Evolutionary conservation across 2,888 invertebrate genomes (phyloP), one percentile per base, ranked within the genome.

Genomic region (Liodrosophila aerea): DNA sequence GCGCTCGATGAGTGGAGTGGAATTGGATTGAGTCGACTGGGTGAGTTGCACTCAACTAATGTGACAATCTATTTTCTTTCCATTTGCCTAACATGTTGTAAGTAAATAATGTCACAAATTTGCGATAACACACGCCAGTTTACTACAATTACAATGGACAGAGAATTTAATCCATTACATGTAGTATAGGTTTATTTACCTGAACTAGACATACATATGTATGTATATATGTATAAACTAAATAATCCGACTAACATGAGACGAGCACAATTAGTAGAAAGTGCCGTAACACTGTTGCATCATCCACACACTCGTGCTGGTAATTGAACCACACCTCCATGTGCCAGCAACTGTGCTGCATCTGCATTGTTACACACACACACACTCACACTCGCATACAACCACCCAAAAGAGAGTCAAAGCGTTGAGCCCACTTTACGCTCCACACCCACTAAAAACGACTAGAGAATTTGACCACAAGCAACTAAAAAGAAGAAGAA

Each of bases 261-360:
- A 12, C 8, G 16, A 58, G 16, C 29, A 52, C 44, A 63, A 41
- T 45, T 41, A 63, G 61, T 63, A 27, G 30, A 45, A 46, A 40
- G 39, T 64, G 31, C 27, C 16, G 16, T 9, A 58, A 59, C 41
- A 47, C 60, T 54, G 37, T 64, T 64, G 44, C 64, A 22, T 53
- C 54, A 41, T 15, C n/a, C 49, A 33, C 9, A 13, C 18, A 9
- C 9, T 33, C 41, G 27, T 29, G 2, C 16, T 30, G 30, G 46
- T 62, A 62, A 64, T 64, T 47, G 64, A 37, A 46, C 41, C 65
- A 56, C 62, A 43, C 43, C 43, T n/a, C 31, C 37, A 44, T 54
- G 27, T 47, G 64, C 41, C 56, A 54, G 40, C 41, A 22, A 22
- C 22, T 22, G n/a, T 64, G 64, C 34, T 43, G 57, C 43, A 56